phyloP scores from a whole-genome alignment of 2,113 vertebrate genomes.

The Xenotilapia leptura region DNA sequence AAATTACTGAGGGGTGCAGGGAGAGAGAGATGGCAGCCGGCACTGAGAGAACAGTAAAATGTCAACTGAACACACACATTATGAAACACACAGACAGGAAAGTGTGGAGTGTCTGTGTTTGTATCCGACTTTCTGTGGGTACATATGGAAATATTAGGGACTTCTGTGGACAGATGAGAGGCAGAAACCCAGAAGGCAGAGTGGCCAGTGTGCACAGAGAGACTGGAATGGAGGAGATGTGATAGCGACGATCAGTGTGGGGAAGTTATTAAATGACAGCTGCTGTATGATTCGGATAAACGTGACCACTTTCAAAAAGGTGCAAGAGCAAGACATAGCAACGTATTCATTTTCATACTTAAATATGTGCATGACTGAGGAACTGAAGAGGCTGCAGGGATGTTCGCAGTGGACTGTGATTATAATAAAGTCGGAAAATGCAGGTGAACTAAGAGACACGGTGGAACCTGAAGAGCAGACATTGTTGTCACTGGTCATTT shows the following conservation, averaged over 20 bases:
- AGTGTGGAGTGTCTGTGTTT: neutral
- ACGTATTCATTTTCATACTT: neutral
- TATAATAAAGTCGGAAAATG: neutral
- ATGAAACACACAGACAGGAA: slow-evolving; percentile 1
- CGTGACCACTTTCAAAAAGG: neutral
- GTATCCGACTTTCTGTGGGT: neutral
- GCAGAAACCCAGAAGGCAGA: neutral
- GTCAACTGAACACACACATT: slow-evolving; percentile 52
- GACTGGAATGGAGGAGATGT: neutral
- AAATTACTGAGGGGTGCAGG: slow-evolving; percentile 52
- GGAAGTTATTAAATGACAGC: neutral
- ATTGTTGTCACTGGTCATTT: neutral
- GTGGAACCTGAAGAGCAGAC: neutral
- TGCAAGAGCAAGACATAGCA: neutral
- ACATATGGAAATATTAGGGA: neutral
- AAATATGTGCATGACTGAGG: neutral
- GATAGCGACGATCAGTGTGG: neutral
- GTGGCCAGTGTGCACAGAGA: neutral
- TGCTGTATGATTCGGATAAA: neutral
- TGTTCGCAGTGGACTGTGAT: neutral
- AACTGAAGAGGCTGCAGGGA: neutral
- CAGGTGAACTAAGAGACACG: neutral
- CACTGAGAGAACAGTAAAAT: slow-evolving; percentile 43
- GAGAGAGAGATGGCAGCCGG: neutral
- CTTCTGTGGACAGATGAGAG: neutral